Base-by-base conservation (phyloP, 2,113 vertebrate genomes). In the Phrynocephalus versicolor region DNA sequence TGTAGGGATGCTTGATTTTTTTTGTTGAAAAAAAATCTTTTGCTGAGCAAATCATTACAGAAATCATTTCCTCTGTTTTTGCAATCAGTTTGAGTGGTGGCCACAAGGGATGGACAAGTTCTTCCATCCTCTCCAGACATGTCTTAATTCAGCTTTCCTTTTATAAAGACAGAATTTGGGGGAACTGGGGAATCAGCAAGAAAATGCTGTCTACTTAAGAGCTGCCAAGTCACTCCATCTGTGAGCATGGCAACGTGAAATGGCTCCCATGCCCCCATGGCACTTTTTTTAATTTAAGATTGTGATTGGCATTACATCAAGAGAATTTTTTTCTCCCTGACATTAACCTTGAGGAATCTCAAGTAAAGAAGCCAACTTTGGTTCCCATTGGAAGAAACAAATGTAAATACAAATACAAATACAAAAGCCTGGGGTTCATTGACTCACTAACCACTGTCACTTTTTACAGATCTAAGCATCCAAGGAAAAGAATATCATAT, bases 281-380 rank as follows among this genome's bases (percentile, higher is more conserved):
- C 27, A 10, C 9, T 79, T 25, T 80, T 86, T 91, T 84, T 85
- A 51, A 87, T 72, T 51, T 27, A 92, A 65, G 67, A 80, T 69
- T 87, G 65, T 88, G 33, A 73, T 14, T 73, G 33, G 84, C 75
- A 82, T 78, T 37, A 45, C 5, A 0, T 90, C 83, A 82, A 83
- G 82, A 37, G 33, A 39, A 16, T 62, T 62, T 62, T 62, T 2
- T 9, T 72, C 69, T 9, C 72, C 69, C 84, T 69, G 67, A 0
- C 39, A 8, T 35, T 62, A 76, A 81, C 25, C 72, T 2, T 45
- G 81, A 73, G 80, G 60, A 45, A 62, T 87, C 82, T 30, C 67
- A 67, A 25, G n/a, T 80, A n/a, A 80, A 18, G 39, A 23, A 67
- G 79, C 25, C 81, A 87, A 1, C 83, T 73, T 62, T 57, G 90